Percentiles rank a stretch among this genome's conserved stretches.
Evolutionary conservation across 2,797 vertebrate species (phyloP).

Genomic region (Cuniculus paca): DNA sequence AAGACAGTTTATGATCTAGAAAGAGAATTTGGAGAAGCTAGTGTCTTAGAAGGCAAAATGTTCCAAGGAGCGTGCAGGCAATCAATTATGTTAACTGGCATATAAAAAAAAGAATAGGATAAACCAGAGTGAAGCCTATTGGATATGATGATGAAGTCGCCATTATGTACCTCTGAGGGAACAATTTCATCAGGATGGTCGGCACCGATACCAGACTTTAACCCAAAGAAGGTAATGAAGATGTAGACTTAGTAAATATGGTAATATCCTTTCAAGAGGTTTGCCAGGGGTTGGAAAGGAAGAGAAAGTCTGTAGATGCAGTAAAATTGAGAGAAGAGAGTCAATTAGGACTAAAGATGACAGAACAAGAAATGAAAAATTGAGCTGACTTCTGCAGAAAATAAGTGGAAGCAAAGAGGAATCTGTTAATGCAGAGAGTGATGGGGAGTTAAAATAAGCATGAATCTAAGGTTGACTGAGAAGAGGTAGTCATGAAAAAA

Average conservation of each 20-base stretch:
- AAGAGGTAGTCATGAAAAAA: background rate
- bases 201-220: background rate
- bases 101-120: background rate
- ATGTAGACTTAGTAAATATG: background rate
- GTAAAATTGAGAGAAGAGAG: background rate
- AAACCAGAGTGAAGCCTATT: conserved; percentile 1
- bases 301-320: background rate
- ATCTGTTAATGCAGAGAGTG: background rate
- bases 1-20: background rate
- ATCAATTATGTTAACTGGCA: background rate
- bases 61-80: background rate
- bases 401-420: background rate
- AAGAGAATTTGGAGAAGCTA: conserved; percentile 27
- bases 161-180: background rate
- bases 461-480: background rate
- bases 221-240: background rate
- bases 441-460: background rate
- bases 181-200: conserved; percentile 30
- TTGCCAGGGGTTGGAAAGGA: background rate
- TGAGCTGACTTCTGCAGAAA: background rate
- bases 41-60: conserved; percentile 38
- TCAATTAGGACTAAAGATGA: background rate
- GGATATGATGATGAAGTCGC: background rate
- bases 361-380: background rate
- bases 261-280: background rate